phyloP scores from a whole-genome alignment of 2,888 invertebrate species.

The Agrochola circellaris region DNA sequence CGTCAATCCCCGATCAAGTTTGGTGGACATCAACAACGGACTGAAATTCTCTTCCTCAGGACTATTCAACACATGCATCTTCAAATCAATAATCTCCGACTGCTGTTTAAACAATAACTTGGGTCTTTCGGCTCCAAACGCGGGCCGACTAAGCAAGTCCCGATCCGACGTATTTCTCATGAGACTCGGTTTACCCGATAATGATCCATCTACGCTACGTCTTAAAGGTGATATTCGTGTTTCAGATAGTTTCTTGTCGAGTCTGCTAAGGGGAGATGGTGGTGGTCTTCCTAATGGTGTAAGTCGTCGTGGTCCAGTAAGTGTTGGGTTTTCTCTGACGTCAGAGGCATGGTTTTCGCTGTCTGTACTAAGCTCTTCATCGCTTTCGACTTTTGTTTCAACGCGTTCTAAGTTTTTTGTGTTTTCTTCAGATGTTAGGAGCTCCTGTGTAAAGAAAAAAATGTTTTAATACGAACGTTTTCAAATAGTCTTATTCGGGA shows the following conservation, averaged over 20 bases:
- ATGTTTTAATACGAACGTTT: no score
- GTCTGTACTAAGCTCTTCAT: conserved; percentile 87
- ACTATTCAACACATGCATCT: conserved; percentile 84
- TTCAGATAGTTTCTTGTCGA: conserved; percentile 84
- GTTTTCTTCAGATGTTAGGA: conserved; percentile 89
- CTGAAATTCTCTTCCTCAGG: conserved; percentile 83
- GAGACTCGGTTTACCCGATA: conserved; percentile 78
- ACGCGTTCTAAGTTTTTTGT: conserved; percentile 87
- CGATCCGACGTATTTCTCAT: conserved; percentile 81
- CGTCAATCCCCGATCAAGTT: conserved; percentile 86
- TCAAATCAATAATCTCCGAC: conserved; percentile 87
- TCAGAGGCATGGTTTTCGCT: conserved; percentile 85
- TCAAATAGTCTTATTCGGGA: no score
- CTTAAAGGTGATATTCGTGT: conserved; percentile 84
- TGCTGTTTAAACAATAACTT: conserved; percentile 86
- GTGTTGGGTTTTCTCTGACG: conserved; percentile 76
- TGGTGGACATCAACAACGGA: conserved; percentile 77
- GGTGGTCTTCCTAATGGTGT: conserved; percentile 84
- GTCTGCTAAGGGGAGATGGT: conserved; percentile 79
- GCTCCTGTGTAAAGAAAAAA: conserved; percentile 78
- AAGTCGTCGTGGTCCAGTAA: conserved; percentile 75
- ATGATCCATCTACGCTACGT: conserved; percentile 80
- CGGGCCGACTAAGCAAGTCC: conserved; percentile 78
- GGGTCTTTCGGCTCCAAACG: conserved; percentile 80
- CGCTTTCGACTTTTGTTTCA: conserved; percentile 89